phyloP scores from a whole-genome alignment of 2,888 invertebrate species.

The Zootermopsis nevadensis region DNA sequence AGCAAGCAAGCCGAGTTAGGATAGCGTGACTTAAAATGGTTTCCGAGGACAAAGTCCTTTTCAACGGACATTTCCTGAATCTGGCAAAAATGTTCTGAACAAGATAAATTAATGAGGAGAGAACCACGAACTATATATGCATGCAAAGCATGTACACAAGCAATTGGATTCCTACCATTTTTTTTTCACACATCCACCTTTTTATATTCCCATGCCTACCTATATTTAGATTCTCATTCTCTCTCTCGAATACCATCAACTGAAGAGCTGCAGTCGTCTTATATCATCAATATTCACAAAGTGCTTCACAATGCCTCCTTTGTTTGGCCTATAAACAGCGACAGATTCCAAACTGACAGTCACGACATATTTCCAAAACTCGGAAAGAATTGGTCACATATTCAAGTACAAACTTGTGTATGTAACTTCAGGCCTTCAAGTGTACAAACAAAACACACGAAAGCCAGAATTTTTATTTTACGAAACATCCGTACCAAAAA shows the following conservation, averaged over 20 bases:
- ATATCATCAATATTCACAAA: background rate
- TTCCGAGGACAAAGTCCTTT: conserved; percentile 41
- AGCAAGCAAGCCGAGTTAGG: background rate
- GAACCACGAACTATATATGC: background rate
- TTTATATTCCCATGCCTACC: background rate
- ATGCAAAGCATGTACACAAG: background rate
- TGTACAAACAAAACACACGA: too few species aligned
- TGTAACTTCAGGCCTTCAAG: too few species aligned
- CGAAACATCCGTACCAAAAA: too few species aligned
- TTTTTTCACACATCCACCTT: too few species aligned
- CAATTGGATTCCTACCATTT: background rate
- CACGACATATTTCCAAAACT: too few species aligned
- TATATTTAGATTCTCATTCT: background rate
- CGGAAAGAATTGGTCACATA: too few species aligned
- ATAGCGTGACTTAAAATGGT: conserved; percentile 34
- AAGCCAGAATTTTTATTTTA: too few species aligned
- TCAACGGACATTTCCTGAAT: conserved; percentile 42
- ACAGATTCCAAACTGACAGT: too few species aligned
- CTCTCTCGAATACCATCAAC: background rate
- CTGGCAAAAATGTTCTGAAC: conserved; percentile 31
- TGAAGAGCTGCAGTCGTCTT: background rate
- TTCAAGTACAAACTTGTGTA: too few species aligned
- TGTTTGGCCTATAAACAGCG: too few species aligned
- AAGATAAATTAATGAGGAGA: conserved; percentile 34
- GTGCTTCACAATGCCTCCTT: background rate